Percentiles rank a stretch among this genome's conserved stretches.
phyloP scores from a whole-genome alignment of 2,888 invertebrate genomes.

The Mongoloraphidia duomilia region DNA sequence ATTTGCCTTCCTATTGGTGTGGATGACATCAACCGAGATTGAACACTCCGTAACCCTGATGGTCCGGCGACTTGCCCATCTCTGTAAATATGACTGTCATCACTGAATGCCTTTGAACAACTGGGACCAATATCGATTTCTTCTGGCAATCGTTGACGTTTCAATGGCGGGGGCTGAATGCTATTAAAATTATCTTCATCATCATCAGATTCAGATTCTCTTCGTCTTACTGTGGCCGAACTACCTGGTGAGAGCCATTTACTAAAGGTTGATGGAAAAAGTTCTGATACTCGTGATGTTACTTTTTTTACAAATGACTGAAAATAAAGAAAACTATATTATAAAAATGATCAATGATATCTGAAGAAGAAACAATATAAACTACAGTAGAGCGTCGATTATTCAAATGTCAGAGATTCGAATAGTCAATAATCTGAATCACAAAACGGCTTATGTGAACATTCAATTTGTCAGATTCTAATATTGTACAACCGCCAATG shows the following conservation, averaged over 20 bases:
- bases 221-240: slow-evolving; percentile 22
- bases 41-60: slow-evolving; percentile 3
- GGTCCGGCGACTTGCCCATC: slow-evolving; percentile 4
- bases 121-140: too few species aligned
- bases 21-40: slow-evolving; percentile 2
- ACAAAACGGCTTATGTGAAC: too few species aligned
- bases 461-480: too few species aligned
- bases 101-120: slow-evolving; percentile 3
- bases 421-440: too few species aligned
- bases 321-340: slow-evolving; percentile 20
- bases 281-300: slow-evolving; percentile 44
- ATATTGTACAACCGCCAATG: too few species aligned
- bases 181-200: slow-evolving; percentile 30
- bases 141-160: slow-evolving; percentile 18
- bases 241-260: slow-evolving; percentile 36
- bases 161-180: slow-evolving; percentile 33
- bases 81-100: slow-evolving; percentile 4
- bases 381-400: too few species aligned
- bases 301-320: slow-evolving; percentile 60
- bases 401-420: too few species aligned
- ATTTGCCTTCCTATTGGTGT: slow-evolving; percentile 2
- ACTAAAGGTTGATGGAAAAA: slow-evolving; percentile 43
- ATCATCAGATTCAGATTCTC: slow-evolving; percentile 30
- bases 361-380: too few species aligned
- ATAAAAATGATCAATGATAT: too few species aligned